Evolutionary conservation across 2,888 invertebrate species (phyloP).

Genomic region (Camponotus fellah): DNA sequence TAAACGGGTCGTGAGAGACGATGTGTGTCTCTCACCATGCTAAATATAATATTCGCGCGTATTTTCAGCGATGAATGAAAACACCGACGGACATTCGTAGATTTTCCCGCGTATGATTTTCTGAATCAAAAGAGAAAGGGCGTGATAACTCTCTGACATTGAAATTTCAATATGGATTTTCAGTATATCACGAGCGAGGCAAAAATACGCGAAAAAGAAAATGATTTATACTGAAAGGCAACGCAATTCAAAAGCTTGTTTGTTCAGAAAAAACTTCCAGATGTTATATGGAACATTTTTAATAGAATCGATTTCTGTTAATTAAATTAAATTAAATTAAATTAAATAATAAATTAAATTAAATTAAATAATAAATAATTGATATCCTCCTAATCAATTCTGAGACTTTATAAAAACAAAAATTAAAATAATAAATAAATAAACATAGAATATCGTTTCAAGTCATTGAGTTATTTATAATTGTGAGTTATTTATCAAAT

Average conservation of each 20-base stretch:
- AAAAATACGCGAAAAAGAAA: not conserved
- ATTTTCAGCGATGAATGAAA: slow-evolving; percentile 85
- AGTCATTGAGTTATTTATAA: too few relatives aligned
- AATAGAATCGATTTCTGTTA: not conserved
- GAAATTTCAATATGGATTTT: not conserved
- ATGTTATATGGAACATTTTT: not conserved
- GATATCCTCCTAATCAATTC: not conserved
- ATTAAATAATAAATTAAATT: not conserved
- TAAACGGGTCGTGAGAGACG: slow-evolving; percentile 65
- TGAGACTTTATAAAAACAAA: not conserved
- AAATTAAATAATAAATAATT: not conserved
- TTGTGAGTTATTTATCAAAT: not conserved
- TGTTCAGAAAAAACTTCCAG: not conserved
- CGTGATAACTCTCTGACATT: not conserved
- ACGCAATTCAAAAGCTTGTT: not conserved
- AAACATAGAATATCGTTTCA: not conserved
- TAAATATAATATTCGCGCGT: slow-evolving; percentile 83
- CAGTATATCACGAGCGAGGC: not conserved
- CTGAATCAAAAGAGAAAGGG: slow-evolving; percentile 32
- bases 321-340: not conserved
- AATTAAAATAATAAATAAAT: not conserved
- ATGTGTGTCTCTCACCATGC: slow-evolving; percentile 65
- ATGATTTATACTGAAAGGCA: not conserved
- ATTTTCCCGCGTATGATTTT: slow-evolving; percentile 34
- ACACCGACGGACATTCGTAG: slow-evolving; percentile 52